Evolutionary conservation across 1,140 invertebrate species (phyloP).

Genomic region (roundworm (Caenorhabditis elegans)): DNA sequence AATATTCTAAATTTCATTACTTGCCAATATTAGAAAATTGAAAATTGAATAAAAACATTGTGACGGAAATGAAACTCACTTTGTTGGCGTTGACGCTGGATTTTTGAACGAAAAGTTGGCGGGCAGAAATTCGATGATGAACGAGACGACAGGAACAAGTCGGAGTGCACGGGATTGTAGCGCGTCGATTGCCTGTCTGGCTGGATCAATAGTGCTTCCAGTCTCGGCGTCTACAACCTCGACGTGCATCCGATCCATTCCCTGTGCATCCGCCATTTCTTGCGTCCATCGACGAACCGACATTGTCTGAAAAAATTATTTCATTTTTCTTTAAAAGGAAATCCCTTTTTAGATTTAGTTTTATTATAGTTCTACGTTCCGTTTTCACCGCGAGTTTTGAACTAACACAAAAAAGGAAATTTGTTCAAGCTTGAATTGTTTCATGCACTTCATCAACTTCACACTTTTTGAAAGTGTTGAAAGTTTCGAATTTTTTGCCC

Average conservation of each 20-base stretch:
- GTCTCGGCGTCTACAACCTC: conserved; percentile 64
- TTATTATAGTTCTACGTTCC: too few species aligned
- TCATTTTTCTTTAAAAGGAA: not conserved
- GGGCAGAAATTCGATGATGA: conserved; percentile 60
- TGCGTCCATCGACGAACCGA: conserved; percentile 59
- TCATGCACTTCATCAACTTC: too few species aligned
- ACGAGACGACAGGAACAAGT: conserved; percentile 59
- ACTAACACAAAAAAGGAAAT: too few species aligned
- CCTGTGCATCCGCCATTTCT: conserved; percentile 53
- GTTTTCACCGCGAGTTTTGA: too few species aligned
- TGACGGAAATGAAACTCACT: not conserved
- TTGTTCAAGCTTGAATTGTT: too few species aligned
- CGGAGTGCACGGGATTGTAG: conserved; percentile 58
- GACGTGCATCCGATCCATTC: conserved; percentile 54
- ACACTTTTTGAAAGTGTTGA: too few species aligned
- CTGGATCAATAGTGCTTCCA: conserved; percentile 61
- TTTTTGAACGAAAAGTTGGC: conserved; percentile 54
- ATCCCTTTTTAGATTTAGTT: too few species aligned
- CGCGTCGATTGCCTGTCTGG: conserved; percentile 60
- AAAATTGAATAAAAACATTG: too few species aligned
- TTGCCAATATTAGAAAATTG: too few species aligned
- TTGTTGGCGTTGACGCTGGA: conserved; percentile 25
- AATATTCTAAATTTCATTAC: not conserved
- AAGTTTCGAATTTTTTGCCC: too few species aligned
- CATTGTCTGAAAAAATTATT: conserved; percentile 49